A percentile compares a stretch with the other conserved stretches of the same genome.
Conservation (phyloP, 64 coral and sea anemone genomes). For the Montipora cactus region DNA sequence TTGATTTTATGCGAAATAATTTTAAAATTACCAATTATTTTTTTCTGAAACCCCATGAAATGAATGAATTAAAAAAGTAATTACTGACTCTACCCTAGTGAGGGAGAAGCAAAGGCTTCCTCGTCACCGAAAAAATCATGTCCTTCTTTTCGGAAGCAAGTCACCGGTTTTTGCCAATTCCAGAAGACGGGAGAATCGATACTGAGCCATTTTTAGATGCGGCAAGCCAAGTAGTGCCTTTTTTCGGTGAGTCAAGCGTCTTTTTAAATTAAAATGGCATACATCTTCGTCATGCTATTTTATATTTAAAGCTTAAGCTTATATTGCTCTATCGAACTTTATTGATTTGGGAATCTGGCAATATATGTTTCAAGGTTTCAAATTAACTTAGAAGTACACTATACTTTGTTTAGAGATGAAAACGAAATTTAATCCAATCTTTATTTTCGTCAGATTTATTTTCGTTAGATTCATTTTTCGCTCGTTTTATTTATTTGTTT, state of each 20-base stretch:
- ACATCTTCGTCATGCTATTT: not conserved
- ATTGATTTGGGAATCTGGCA: no score
- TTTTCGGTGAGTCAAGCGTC: slow-evolving; percentile 82
- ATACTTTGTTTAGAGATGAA: no score
- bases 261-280: not conserved
- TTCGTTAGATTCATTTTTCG: no score
- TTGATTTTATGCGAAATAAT: not conserved
- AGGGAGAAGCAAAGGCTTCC: not conserved
- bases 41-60: not conserved
- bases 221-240: slow-evolving; percentile 89
- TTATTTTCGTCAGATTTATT: no score
- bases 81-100: not conserved
- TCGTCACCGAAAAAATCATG: slow-evolving; percentile 31
- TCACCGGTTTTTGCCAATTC: slow-evolving; percentile 72
- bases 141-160: slow-evolving; percentile 94
- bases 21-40: not conserved
- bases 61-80: not conserved
- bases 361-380: no score
- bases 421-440: no score
- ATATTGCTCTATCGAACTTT: no score
- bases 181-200: slow-evolving; percentile 92
- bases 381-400: no score
- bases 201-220: slow-evolving; percentile 93
- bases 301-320: no score
- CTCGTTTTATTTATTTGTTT: no score